phyloP scores from a whole-genome alignment of 2,797 vertebrate genomes.

The Prionace glauca region DNA sequence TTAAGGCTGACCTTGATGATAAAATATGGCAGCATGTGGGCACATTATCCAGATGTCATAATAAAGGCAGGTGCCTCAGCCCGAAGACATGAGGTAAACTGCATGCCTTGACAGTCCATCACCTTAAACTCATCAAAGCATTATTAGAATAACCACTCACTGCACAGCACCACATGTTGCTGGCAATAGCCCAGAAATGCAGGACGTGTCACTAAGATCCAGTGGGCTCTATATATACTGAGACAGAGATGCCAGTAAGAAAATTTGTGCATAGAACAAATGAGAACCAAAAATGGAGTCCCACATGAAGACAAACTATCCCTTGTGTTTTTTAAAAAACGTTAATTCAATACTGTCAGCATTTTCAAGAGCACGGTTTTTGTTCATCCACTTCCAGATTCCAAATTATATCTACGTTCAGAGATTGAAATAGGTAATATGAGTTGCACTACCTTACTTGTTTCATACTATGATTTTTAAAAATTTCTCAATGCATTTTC shows the following conservation, averaged over 20 bases:
- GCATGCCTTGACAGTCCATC: background rate
- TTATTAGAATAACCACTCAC: background rate
- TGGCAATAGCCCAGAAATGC: background rate
- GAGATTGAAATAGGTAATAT: background rate
- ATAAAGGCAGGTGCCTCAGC: background rate
- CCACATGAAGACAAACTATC: background rate
- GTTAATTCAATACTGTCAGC: background rate
- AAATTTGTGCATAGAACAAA: background rate
- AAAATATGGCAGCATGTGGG: background rate
- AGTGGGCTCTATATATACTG: background rate
- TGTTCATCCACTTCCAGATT: background rate
- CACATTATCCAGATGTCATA: background rate
- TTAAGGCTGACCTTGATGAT: background rate
- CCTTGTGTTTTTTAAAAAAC: background rate
- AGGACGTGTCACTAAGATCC: background rate
- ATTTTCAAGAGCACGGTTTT: background rate
- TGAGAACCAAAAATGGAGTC: no score
- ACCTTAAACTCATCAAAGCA: background rate
- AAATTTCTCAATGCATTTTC: background rate
- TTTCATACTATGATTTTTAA: background rate
- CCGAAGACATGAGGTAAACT: background rate
- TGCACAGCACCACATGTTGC: background rate
- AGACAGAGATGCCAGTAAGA: background rate
- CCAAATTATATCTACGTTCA: background rate
- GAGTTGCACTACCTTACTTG: background rate